Conservation (phyloP, 2,113 vertebrate genomes). For the Oryzias curvinotus region DNA sequence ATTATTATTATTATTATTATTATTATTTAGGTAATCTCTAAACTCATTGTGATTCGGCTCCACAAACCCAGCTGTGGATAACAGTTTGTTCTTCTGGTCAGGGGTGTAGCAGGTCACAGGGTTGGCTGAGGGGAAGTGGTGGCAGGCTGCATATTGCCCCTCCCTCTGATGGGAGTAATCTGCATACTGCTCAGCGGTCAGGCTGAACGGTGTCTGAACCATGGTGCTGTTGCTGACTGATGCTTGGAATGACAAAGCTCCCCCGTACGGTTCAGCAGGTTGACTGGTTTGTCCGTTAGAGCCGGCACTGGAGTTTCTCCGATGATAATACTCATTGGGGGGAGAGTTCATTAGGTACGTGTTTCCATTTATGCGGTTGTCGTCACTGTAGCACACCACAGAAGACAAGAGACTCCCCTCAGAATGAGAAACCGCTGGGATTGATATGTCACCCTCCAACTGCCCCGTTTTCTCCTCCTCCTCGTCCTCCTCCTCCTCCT, state of each 20-base stretch:
- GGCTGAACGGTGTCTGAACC: conserved; percentile 85
- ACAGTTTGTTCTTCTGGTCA: conserved; percentile 79
- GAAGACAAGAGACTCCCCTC: conserved; percentile 87
- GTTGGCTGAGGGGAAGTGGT: conserved; percentile 77
- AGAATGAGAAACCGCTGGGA: conserved; percentile 62
- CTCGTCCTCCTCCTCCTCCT: conserved; percentile 86
- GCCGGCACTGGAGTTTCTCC: conserved; percentile 82
- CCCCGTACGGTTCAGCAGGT: conserved; percentile 75
- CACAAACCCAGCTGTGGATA: conserved; percentile 79
- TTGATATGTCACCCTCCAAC: conserved; percentile 78
- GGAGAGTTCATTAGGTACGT: conserved; percentile 86
- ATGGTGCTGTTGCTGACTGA: conserved; percentile 80
- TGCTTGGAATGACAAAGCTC: conserved; percentile 80
- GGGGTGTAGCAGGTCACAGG: conserved; percentile 84
- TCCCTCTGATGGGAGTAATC: conserved; percentile 67
- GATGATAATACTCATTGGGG: conserved; percentile 91
- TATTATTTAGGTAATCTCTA: conserved; percentile 92
- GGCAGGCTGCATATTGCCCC: conserved; percentile 75
- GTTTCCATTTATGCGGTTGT: conserved; percentile 86
- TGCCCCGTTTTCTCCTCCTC: conserved; percentile 83
- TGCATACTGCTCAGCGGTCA: conserved; percentile 85
- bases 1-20: conserved; percentile 83
- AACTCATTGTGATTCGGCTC: conserved; percentile 87
- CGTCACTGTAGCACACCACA: conserved; percentile 89
- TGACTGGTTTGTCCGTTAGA: conserved; percentile 73